A percentile compares a stretch with the other conserved stretches of the same genome.
These are phyloP conservation scores for Gambelia wislizenii DNA, from an alignment of 2,797 vertebrate genomes.

Conservation along the genomic window DNA sequence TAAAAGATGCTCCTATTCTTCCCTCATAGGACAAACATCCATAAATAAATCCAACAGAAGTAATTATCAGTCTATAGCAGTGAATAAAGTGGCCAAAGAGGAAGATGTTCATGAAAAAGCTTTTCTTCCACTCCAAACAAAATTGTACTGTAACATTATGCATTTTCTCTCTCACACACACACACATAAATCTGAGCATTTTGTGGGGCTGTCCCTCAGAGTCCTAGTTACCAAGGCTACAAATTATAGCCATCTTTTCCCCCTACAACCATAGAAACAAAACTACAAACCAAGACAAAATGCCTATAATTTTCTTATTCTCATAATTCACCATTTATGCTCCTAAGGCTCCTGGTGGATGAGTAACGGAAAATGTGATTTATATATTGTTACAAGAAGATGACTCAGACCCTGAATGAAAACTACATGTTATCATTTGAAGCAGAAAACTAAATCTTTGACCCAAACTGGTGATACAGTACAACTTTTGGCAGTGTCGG, in stretches of 20 bases:
- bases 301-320: constrained; percentile 75
- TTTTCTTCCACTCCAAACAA: constrained; percentile 45
- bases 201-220: constrained; percentile 56
- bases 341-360: constrained; percentile 54
- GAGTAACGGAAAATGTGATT: constrained; percentile 60
- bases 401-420: constrained; percentile 64
- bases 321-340: constrained; percentile 68
- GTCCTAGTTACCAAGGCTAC: constrained; percentile 68
- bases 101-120: constrained; percentile 31
- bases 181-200: constrained; percentile 40
- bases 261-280: constrained; percentile 68
- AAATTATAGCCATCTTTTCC: constrained; percentile 68
- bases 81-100: constrained; percentile 51
- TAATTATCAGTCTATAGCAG: constrained; percentile 33
- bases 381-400: constrained; percentile 48
- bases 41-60: constrained; percentile 36
- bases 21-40: constrained; percentile 11
- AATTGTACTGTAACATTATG: constrained; percentile 32
- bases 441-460: constrained; percentile 47
- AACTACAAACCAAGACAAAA: constrained; percentile 73
- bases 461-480: constrained; percentile 35
- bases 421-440: constrained; percentile 56
- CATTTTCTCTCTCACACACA: background rate
- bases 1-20: constrained; percentile 28
- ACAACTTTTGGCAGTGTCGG: constrained; percentile 5